Evolutionary conservation across 2,113 vertebrate species (phyloP).

Genomic region (Toxotes jaculatrix): DNA sequence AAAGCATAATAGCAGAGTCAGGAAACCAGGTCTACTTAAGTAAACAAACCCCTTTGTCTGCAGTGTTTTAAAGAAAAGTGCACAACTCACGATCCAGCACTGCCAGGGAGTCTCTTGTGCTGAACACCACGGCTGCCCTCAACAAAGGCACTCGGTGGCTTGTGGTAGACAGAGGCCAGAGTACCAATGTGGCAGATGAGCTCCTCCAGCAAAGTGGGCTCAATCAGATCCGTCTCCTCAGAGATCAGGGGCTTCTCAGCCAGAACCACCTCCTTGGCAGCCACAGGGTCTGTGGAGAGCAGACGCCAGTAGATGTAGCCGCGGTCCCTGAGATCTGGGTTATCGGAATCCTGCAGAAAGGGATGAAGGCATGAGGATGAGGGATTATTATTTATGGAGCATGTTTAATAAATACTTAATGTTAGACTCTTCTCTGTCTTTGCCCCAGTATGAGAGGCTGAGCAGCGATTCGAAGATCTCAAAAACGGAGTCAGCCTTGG

Average conservation of each 20-base stretch:
- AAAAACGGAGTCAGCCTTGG: constrained; percentile 11
- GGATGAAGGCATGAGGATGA: constrained; percentile 11
- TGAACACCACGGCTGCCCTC: constrained; percentile 95
- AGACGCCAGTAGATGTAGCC: constrained; percentile 99
- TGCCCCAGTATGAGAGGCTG: neutral
- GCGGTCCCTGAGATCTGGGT: constrained; percentile 95
- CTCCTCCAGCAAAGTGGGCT: constrained; percentile 96
- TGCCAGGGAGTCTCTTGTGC: constrained; percentile 92
- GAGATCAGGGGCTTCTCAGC: constrained; percentile 98
- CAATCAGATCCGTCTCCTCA: constrained; percentile 97
- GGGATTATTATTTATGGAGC: constrained; percentile 33
- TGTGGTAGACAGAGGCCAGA: constrained; percentile 97
- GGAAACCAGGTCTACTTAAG: constrained; percentile 4
- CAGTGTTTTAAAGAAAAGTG: constrained; percentile 11
- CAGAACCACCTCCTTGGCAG: constrained; percentile 97
- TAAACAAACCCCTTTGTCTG: constrained; percentile 39
- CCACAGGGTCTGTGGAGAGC: constrained; percentile 97
- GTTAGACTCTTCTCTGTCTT: constrained; percentile 2
- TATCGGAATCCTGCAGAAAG: constrained; percentile 92
- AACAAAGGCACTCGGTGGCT: constrained; percentile 97
- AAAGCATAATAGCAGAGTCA: constrained; percentile 21
- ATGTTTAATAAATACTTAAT: constrained; percentile 56
- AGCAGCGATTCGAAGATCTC: constrained; percentile 28
- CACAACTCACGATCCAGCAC: constrained; percentile 92
- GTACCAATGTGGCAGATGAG: constrained; percentile 99